Evolutionary conservation across 1,140 invertebrate species (phyloP), one percentile per base, ranked within the genome.

Genomic region (Drosophila ercepeae): DNA sequence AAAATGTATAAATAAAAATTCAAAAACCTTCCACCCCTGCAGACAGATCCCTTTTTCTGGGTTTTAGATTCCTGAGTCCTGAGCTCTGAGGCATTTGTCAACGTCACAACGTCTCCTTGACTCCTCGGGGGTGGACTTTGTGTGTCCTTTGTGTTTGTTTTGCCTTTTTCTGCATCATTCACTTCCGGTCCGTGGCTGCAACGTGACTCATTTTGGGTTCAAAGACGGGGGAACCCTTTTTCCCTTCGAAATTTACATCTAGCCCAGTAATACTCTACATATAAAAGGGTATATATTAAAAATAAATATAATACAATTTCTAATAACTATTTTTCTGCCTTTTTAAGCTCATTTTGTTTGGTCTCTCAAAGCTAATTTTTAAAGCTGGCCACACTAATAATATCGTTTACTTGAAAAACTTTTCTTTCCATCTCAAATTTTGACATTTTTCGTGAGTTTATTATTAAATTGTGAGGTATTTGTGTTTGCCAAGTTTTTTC

Each of bases 141-240:
- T 25, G 19, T 34, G 58, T 53, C 71, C 54, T 84, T 86, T 72
- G 49, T 54, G 41, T 71, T 75, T 83, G 53, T 51, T 61, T 67
- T 60, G 42, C 36, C 55, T 55, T 60, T 84, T 84, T 84, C 75
- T 86, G 79, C 79, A 84, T 84, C 79, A 84, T 84, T 86, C 81
- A 74, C 67, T 86, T 86, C 79, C 75, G 81, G 75, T 82, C 58
- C 51, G 71, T 61, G 41, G 55, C 69, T 68, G 58, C 78, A 79
- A 84, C 79, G 81, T 86, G 81, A 86, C 82, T 86, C 76, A 84
- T 70, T 84, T 60, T 41, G 42, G 9, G 41, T 39, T 21, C 39
- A 19, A 27, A 23, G 27, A 25, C 52, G 55, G 45, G 64, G 75
- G 58, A 57, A 75, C 68, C 49, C 79, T 71, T 52, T 59, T 57